Conservation (phyloP, 2,113 vertebrate genomes). For the Gnathonemus longibarbis region DNA sequence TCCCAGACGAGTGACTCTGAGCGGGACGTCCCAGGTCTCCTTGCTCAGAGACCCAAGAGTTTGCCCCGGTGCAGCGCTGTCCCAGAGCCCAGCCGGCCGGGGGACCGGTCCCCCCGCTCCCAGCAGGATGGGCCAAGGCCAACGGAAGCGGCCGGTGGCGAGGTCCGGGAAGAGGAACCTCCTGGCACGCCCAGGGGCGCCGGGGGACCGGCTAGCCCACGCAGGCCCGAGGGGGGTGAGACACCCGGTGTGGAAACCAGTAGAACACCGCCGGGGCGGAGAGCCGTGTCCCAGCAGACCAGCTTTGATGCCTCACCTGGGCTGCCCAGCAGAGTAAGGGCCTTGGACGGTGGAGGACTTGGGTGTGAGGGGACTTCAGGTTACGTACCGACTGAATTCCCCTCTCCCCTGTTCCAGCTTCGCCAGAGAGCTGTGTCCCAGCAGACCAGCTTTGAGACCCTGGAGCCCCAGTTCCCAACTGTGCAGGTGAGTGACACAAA, state of each 20-base stretch:
- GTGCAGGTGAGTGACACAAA: slow-evolving; percentile 41
- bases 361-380: not conserved
- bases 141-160: not conserved
- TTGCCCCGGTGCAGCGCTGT: slow-evolving; percentile 29
- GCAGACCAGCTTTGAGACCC: slow-evolving; percentile 53
- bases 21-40: slow-evolving; percentile 34
- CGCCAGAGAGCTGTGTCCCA: slow-evolving; percentile 52
- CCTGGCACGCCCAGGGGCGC: slow-evolving; percentile 47
- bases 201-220: slow-evolving; percentile 44
- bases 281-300: slow-evolving; percentile 39
- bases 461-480: slow-evolving; percentile 40
- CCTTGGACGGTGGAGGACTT: not conserved
- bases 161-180: not conserved
- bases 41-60: slow-evolving; percentile 41
- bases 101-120: slow-evolving; percentile 19
- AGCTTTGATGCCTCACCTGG: slow-evolving; percentile 39
- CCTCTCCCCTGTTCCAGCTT: slow-evolving; percentile 23
- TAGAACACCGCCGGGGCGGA: slow-evolving; percentile 31
- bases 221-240: slow-evolving; percentile 35
- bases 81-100: slow-evolving; percentile 35
- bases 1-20: slow-evolving; percentile 41
- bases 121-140: slow-evolving; percentile 19
- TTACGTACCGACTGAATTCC: not conserved
- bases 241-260: not conserved
- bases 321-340: slow-evolving; percentile 48